Base-by-base conservation (phyloP, 2,888 invertebrate genomes). In the Pinctada fucata region DNA sequence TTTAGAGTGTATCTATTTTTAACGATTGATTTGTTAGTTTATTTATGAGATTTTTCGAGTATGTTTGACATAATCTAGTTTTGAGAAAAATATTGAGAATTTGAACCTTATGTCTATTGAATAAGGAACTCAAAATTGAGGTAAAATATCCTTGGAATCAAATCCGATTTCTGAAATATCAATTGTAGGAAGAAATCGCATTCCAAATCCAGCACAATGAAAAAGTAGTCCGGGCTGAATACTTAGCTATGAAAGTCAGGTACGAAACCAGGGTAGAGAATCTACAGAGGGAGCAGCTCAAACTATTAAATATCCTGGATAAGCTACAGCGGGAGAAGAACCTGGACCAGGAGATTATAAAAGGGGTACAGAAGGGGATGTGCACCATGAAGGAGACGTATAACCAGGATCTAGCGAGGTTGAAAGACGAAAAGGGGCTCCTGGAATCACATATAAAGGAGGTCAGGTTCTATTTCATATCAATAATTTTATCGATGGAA, bases 251-350 rank as follows among this genome's bases (percentile, higher is more conserved):
- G 87, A 89, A 90, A 74, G 88, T 89, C 5, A 82, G 89, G 8
- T 89, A 89, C 72, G 90, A 90, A 74, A 87, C 88, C 0, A 84
- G 88, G 48, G 75, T 89, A n/a, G 89, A 89, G 64, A 86, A 87
- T 49, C 80, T 66, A 70, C 82, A 85, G 75, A 85, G 83, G 67
- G 85, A 85, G 69, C 85, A 85, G 72, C 72, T 83, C 45, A 79
- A 82, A 31, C 79, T 77, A 45, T 78, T 71, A 67, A 79, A 66
- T 58, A 49, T 73, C 45, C 75, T 88, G 6, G 88, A 89, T 64
- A 85, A 82, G 64, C 81, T 90, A 13, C 87, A 88, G 78, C 83
- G 83, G 66, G 89, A 89, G 79, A 86, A 85, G 45, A 84, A 86
- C 16, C 77, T 88, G 3, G 87, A 89, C 82, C 82, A 87, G 31